Evolutionary conservation across 2,888 invertebrate genomes (phyloP).

Genomic region (Teinopalpus imperialis): DNA sequence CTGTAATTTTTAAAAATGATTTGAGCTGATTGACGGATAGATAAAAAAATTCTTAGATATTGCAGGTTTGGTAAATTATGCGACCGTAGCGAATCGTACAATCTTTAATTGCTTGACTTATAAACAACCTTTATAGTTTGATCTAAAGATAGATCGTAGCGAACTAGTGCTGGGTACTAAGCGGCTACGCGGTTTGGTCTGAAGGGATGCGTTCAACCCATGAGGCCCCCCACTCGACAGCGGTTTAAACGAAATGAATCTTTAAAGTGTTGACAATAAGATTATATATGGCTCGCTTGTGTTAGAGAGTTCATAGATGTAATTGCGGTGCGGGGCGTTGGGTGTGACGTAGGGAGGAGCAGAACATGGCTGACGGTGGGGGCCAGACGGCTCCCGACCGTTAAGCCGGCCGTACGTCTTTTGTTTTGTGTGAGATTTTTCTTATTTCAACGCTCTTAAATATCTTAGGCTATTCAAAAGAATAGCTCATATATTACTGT

Average conservation of each 20-base stretch:
- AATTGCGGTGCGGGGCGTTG: slow-evolving; percentile 75
- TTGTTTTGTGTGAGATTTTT: neutral
- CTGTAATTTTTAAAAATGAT: too few relatives aligned
- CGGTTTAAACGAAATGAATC: slow-evolving; percentile 61
- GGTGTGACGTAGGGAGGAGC: slow-evolving; percentile 75
- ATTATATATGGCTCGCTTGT: slow-evolving; percentile 58
- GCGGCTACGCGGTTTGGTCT: slow-evolving; percentile 64
- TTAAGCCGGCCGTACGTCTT: slow-evolving; percentile 48
- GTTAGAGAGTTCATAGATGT: slow-evolving; percentile 54
- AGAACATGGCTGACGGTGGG: slow-evolving; percentile 71
- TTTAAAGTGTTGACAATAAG: slow-evolving; percentile 62
- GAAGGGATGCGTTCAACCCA: slow-evolving; percentile 68
- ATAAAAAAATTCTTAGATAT: too few relatives aligned
- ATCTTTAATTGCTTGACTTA: too few relatives aligned
- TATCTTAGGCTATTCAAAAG: too few relatives aligned
- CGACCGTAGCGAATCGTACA: too few relatives aligned
- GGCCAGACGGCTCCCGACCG: slow-evolving; percentile 66
- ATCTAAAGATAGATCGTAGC: slow-evolving; percentile 2
- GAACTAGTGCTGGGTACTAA: slow-evolving; percentile 53
- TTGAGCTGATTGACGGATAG: too few relatives aligned
- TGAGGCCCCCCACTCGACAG: slow-evolving; percentile 43
- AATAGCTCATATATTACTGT: too few relatives aligned
- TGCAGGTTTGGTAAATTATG: too few relatives aligned
- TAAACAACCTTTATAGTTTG: neutral
- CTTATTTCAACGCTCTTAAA: too few relatives aligned